Base-by-base conservation (phyloP, 2,888 invertebrate species). In the Tortrix viridana region DNA sequence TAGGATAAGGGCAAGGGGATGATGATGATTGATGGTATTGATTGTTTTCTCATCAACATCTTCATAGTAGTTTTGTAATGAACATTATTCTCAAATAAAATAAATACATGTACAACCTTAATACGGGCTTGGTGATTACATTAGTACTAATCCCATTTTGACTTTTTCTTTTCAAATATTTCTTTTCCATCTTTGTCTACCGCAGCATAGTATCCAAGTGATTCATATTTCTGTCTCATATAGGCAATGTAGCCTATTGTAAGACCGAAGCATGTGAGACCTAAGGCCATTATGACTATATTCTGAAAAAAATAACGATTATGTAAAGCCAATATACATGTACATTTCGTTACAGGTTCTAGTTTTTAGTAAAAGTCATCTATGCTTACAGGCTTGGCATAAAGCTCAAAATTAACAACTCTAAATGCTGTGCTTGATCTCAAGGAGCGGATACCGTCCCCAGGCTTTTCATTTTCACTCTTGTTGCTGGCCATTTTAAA, bases 401-500 rank as follows among this genome's bases (percentile, higher is more conserved):
- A 98, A 1, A 98, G 91, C 86, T 98, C 98, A 87, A 96, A 98
- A 88, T 98, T 98, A 0, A 97, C 91, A 26, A 95, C 94, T 77
- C 96, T 93, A 82, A 98, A 98, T 32, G 96, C 93, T 71, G 93
- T 94, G 3, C 96, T 95, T 16, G 96, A 95, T 84, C 89, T 93
- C 68, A 97, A 82, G 1, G 96, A 96, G 66, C 96, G 91, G 57
- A 97, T 89, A 2, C 97, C 97, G 76, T 96, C 96, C 32, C 96
- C 96, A 41, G 96, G 96, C 74, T 88, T 88, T 47, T 83, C 82
- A 60, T 81, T 68, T 43, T 83, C 82, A 58, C 81, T 69, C 44
- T 71, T 57, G 38, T 71, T 71, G 23, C 71, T 73, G 60, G 80
- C 70, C 81, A 82, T 82, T 23, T 72, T 59, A 4, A 6, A 16